These are phyloP conservation scores for Drosophila imparisetae DNA, from an alignment of 2,888 invertebrate genomes.

Conservation along the genomic window DNA sequence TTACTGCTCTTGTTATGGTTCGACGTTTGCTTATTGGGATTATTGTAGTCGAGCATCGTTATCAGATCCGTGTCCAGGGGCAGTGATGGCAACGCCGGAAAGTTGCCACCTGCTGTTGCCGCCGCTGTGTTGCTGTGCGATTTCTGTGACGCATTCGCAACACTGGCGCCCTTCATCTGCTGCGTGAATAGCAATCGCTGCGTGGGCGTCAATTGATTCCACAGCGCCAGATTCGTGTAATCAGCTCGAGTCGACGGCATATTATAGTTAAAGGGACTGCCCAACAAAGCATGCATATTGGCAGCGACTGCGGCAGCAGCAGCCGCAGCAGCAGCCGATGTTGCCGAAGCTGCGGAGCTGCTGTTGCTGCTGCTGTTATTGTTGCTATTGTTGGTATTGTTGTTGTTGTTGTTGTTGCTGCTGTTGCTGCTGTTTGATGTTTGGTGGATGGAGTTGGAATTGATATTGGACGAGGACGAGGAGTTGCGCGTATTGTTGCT, in stretches of 20 bases:
- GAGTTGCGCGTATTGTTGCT: conserved; percentile 35
- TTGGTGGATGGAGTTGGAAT: conserved; percentile 28
- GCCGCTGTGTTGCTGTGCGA: conserved; percentile 4
- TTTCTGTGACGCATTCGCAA: conserved; percentile 29
- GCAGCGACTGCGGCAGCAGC: conserved; percentile 63
- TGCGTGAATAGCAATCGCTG: conserved; percentile 80
- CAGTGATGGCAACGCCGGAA: conserved; percentile 76
- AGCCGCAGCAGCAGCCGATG: conserved; percentile 37
- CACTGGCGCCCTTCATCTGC: conserved; percentile 70
- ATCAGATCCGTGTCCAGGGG: conserved; percentile 81
- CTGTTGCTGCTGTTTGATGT: conserved; percentile 8
- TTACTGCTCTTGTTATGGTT: conserved; percentile 8
- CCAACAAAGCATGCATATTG: conserved; percentile 63
- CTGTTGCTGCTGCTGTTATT: conserved; percentile 2
- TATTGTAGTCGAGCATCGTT: conserved; percentile 81
- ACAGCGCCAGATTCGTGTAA: conserved; percentile 82
- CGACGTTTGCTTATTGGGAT: conserved; percentile 67
- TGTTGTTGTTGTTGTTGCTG: conserved; percentile 2
- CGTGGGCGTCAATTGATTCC: conserved; percentile 82
- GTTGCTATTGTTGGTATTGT: conserved; percentile 11
- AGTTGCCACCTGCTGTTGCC: conserved; percentile 39
- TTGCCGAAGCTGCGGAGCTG: conserved; percentile 17
- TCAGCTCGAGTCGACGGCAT: conserved; percentile 75
- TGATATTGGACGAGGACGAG: conserved; percentile 27
- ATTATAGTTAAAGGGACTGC: conserved; percentile 76